A percentile compares a stretch with the other conserved stretches of the same genome.
These are phyloP conservation scores for Chiridota heheva DNA, from an alignment of 35 echinoderm and acorn worm genomes.

Conservation along the genomic window DNA sequence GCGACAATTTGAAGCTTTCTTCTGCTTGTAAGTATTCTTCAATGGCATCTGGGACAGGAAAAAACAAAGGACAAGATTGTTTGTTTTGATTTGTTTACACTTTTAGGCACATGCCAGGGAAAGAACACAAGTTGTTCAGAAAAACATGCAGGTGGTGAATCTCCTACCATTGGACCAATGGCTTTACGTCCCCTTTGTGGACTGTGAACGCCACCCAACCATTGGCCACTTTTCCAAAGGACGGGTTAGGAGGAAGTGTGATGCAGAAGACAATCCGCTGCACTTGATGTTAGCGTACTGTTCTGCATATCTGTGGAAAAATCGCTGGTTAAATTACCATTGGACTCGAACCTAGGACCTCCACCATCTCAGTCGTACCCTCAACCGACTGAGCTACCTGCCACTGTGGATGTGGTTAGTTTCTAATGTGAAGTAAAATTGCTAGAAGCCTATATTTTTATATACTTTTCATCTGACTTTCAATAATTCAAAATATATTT, in stretches of 20 bases:
- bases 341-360: too few species aligned
- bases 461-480: too few species aligned
- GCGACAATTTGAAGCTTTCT: slow-evolving; percentile 16
- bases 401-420: too few species aligned
- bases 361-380: too few species aligned
- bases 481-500: too few species aligned
- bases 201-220: neutral
- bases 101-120: neutral
- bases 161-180: neutral
- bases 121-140: neutral
- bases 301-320: neutral
- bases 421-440: too few species aligned
- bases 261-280: neutral
- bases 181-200: neutral
- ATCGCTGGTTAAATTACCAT: too few species aligned
- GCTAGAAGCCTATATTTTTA: too few species aligned
- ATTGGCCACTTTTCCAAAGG: neutral
- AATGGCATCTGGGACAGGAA: slow-evolving; percentile 12
- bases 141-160: neutral
- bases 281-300: neutral
- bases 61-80: neutral
- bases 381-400: too few species aligned
- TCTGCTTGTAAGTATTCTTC: slow-evolving; percentile 30
- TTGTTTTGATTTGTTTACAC: neutral
- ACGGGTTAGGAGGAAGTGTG: neutral